Conservation (phyloP, 30 jellyfish, hydroid and myxozoan species). For the Aurelia aurita region DNA sequence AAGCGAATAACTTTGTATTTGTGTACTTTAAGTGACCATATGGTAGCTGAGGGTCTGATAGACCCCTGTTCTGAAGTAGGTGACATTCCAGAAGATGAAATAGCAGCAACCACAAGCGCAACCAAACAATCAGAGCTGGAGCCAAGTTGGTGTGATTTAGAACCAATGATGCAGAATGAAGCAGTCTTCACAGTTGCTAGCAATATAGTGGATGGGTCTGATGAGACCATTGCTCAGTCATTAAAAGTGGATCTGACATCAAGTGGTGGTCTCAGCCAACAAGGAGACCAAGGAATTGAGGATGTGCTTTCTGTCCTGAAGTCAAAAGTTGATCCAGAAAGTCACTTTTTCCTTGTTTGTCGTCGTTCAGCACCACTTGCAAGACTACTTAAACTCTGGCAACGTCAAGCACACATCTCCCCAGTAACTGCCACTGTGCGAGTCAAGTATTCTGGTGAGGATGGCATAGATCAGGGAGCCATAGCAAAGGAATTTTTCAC, state of each 20-base stretch:
- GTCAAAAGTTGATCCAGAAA: slow-evolving; percentile 26
- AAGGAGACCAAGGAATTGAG: slow-evolving; percentile 18
- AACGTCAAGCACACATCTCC: slow-evolving; percentile 35
- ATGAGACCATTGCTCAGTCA: slow-evolving; percentile 27
- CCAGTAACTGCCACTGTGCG: slow-evolving; percentile 18
- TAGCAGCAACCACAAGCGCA: slow-evolving; percentile 19
- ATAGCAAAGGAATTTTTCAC: slow-evolving; percentile 53
- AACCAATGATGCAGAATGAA: slow-evolving; percentile 12
- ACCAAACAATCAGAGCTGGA: slow-evolving; percentile 7
- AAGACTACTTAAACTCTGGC: neutral
- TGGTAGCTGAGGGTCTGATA: too few species aligned
- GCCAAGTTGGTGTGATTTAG: slow-evolving; percentile 30
- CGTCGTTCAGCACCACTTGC: too few species aligned
- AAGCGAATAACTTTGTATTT: too few species aligned
- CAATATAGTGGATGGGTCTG: slow-evolving; percentile 12
- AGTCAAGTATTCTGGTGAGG: slow-evolving; percentile 60
- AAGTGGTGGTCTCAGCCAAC: slow-evolving; percentile 12
- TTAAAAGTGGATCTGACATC: slow-evolving; percentile 24
- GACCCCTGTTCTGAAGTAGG: neutral
- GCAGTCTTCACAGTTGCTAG: slow-evolving; percentile 1
- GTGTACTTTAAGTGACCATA: too few species aligned
- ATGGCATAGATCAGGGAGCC: slow-evolving; percentile 65
- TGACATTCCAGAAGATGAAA: slow-evolving; percentile 26
- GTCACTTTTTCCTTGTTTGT: too few species aligned
- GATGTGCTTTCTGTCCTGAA: slow-evolving; percentile 7